These are phyloP conservation scores for Lepus timidus DNA, from an alignment of 2,113 vertebrate genomes.

Conservation along the genomic window DNA sequence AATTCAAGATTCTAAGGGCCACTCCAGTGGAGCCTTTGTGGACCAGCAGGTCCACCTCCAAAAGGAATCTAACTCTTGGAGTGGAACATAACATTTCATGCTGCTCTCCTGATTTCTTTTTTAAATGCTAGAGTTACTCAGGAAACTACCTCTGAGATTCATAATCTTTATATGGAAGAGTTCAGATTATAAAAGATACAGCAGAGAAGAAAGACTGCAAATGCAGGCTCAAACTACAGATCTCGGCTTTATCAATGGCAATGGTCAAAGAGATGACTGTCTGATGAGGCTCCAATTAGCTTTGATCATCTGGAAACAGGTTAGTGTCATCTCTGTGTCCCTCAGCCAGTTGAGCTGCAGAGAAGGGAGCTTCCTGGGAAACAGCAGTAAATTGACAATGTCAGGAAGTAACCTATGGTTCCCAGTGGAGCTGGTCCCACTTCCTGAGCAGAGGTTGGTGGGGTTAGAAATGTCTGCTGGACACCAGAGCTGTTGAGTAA, in stretches of 20 bases:
- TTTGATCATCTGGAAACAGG: slow-evolving; percentile 48
- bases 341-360: slow-evolving; percentile 23
- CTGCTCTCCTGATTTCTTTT: slow-evolving; percentile 45
- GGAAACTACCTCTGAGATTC: slow-evolving; percentile 61
- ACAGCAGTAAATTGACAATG: slow-evolving; percentile 46
- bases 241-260: slow-evolving; percentile 57
- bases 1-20: slow-evolving; percentile 34
- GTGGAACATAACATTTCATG: slow-evolving; percentile 37
- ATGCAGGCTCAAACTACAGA: slow-evolving; percentile 14
- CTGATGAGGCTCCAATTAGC: slow-evolving; percentile 47
- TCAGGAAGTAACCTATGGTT: slow-evolving; percentile 41
- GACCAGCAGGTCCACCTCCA: slow-evolving; percentile 18
- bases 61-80: slow-evolving; percentile 12
- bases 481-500: slow-evolving; percentile 19
- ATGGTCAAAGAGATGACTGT: slow-evolving; percentile 49
- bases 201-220: slow-evolving; percentile 42
- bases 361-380: background rate
- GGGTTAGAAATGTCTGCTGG: slow-evolving; percentile 76
- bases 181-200: slow-evolving; percentile 35
- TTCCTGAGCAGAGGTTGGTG: slow-evolving; percentile 67
- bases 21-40: slow-evolving; percentile 19
- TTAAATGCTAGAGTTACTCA: slow-evolving; percentile 43
- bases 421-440: slow-evolving; percentile 6
- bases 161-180: slow-evolving; percentile 55
- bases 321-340: slow-evolving; percentile 11